Base-by-base conservation (phyloP, 1,140 invertebrate species). In the Frieseomelitta varia region DNA sequence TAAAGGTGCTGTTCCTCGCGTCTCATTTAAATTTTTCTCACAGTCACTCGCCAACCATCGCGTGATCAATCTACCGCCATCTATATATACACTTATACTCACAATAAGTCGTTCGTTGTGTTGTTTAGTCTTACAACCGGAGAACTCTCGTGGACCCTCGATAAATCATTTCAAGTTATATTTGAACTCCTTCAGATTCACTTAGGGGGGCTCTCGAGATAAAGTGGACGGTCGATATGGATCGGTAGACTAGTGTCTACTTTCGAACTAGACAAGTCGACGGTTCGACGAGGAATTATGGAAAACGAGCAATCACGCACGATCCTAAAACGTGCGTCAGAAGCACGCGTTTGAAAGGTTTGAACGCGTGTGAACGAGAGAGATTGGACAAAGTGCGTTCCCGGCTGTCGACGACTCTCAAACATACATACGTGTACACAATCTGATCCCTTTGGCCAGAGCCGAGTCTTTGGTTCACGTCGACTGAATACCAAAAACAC, bases 121-220 rank as follows among this genome's bases (percentile, higher is more conserved):
- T 30, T 56, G 27, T 30, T 34, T 30, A n/a, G 24, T 21, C 21
- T 19, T 2, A 53, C 34, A 24, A 14, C 11, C 6, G 8, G 63
- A 21, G 15, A 56, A 74, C 19, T 24, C 53, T 24, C 27, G 27
- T 53, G 19, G 4, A 56, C 27, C 53, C 27, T 74, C 72, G 72
- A 74, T 74, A 56, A 74, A 74, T 74, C 72, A 56, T 74, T 74
- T 74, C 14, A 74, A 34, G 30, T 74, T 56, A 30, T 34, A 34
- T 24, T 30, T 58, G 3, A 75, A 10, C 30, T 75, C 14, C 24
- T 24, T 6, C 15, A 10, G 17, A n/a, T 34, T 27, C 51, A 15
- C 21, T 47, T 47, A 0, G 21, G 58, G 53, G 8, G 34, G 15
- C 73, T 47, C 74, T 24, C 47, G 47, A 63, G 56, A 63, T 63